Evolutionary conservation across 2,888 invertebrate species (phyloP), one percentile per base, ranked within the genome.

Genomic region (Pecten maximus): DNA sequence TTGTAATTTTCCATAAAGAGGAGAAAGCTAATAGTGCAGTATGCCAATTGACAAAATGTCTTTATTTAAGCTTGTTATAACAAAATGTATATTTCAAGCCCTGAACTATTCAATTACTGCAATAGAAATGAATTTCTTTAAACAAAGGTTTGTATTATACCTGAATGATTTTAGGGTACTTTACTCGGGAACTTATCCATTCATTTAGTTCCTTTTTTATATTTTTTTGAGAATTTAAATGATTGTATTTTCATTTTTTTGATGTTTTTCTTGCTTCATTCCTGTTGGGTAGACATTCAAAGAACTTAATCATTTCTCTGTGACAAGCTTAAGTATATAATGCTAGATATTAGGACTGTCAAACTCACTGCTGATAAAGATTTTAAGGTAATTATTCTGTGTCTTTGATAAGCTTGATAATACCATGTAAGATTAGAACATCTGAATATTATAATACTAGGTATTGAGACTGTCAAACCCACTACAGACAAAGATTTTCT

Each of bases 1-100:
- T 74, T 74, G 74, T 23, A 74, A 74, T 74, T 74, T 74, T 74
- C 35, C 12, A 74, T 74, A 74, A 74, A 74, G 74, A 74, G 74
- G 16, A 23, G 8, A 74, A 74, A 74, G 28, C 35, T 23, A 35
- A 28, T 74, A 35, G 74, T 74, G 74, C 74, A 23, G 35, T 4
- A 35, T 74, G 28, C 35, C 10, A 15, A 28, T 74, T 35, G 35
- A 74, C 35, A 74, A 23, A 2, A 19, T 12, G 74, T 28, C 74
- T 74, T 74, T 74, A 74, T 28, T 35, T 74, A 74, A 74, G 74
- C 74, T 35, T 28, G 74, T 74, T 35, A 74, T 28, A 74, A 74
- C 35, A 35, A 35, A 74, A 74, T 74, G 74, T 74, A 74, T 23
- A 74, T 74, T 74, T 74, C 10, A 74, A 74, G 74, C 35, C 35